These are phyloP conservation scores for Leptopilina drosophilae DNA, from an alignment of 2,888 invertebrate genomes.

Conservation along the genomic window DNA sequence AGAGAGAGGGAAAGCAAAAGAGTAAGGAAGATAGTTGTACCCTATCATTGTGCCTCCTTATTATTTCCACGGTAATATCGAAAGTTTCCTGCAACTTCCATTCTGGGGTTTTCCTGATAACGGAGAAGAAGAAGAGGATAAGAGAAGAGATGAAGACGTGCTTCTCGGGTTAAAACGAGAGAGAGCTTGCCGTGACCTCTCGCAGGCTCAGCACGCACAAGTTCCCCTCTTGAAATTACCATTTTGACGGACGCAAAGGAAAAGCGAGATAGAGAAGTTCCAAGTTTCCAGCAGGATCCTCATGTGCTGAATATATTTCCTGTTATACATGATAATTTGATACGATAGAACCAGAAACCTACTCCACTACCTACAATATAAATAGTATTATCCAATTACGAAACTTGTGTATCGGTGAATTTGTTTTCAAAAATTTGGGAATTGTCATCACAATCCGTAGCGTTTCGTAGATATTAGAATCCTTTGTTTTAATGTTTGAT, in stretches of 20 bases:
- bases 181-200: conserved; percentile 24
- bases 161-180: neutral
- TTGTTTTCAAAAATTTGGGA: neutral
- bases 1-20: neutral
- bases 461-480: no score
- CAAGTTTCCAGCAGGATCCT: conserved; percentile 12
- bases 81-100: conserved; percentile 42
- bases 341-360: conserved; percentile 13
- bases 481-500: no score
- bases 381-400: neutral
- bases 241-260: conserved; percentile 36
- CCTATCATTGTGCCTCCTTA: conserved; percentile 17
- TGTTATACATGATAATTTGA: conserved; percentile 27
- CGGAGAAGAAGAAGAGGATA: neutral
- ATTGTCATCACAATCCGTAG: no score
- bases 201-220: conserved; percentile 35
- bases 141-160: conserved; percentile 5
- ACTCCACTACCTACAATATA: conserved; percentile 8
- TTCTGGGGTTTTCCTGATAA: conserved; percentile 26
- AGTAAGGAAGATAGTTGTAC: neutral
- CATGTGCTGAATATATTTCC: conserved; percentile 25
- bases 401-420: conserved; percentile 2
- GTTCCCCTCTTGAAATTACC: conserved; percentile 38
- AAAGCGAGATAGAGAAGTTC: conserved; percentile 8
- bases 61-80: conserved; percentile 36